Conservation (phyloP, 2,113 vertebrate species). For the Colaptes auratus region DNA sequence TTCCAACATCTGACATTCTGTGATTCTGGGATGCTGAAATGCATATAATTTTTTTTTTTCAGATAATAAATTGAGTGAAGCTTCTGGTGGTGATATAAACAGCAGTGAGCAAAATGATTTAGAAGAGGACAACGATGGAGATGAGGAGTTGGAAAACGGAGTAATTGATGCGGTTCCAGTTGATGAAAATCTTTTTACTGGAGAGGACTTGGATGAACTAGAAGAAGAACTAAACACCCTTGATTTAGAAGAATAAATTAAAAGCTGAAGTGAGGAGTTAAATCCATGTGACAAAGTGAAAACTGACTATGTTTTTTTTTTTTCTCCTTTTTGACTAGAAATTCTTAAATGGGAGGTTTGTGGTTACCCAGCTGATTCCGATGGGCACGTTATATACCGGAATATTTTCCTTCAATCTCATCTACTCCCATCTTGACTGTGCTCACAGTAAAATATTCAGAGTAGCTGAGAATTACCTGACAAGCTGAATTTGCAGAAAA, state of each 20-base stretch:
- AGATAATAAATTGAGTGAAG: constrained; percentile 93
- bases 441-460: constrained; percentile 71
- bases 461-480: constrained; percentile 61
- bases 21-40: background rate
- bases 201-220: constrained; percentile 96
- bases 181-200: constrained; percentile 97
- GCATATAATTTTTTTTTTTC: constrained; percentile 46
- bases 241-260: constrained; percentile 89
- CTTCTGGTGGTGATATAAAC: constrained; percentile 87
- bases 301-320: constrained; percentile 58
- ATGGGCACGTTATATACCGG: constrained; percentile 46
- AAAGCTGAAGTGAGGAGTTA: constrained; percentile 29
- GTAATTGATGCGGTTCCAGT: constrained; percentile 89
- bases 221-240: constrained; percentile 97
- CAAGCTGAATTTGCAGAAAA: constrained; percentile 63
- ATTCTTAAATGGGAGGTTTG: constrained; percentile 70
- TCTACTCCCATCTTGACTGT: constrained; percentile 67
- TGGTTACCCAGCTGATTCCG: constrained; percentile 71
- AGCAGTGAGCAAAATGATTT: constrained; percentile 79
- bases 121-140: constrained; percentile 72
- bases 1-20: too few relatives aligned
- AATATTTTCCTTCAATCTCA: constrained; percentile 47
- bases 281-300: constrained; percentile 62
- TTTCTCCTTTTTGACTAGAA: constrained; percentile 67
- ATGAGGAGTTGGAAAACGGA: constrained; percentile 74